phyloP scores from a whole-genome alignment of 2,888 invertebrate genomes.

The Parapristionchus giblindavisi region DNA sequence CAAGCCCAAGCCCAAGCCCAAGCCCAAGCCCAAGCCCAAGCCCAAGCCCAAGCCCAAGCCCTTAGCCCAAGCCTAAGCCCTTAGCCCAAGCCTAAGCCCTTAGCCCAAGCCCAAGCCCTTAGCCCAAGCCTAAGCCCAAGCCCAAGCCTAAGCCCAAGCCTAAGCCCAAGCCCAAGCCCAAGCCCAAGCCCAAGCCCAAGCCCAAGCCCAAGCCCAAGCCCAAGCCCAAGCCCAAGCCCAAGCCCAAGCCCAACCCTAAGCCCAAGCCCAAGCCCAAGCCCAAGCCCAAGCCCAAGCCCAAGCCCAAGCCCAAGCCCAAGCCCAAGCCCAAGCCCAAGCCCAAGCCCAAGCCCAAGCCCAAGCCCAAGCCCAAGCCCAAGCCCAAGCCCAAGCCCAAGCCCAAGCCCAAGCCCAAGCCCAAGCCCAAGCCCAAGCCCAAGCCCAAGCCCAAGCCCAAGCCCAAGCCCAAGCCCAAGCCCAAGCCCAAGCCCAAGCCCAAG shows the following conservation, averaged over 20 bases:
- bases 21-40: conserved; percentile 34
- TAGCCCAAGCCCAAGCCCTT: no score
- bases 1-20: conserved; percentile 40
- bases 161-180: conserved; percentile 29
- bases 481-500: conserved; percentile 41
- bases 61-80: no score
- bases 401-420: conserved; percentile 48
- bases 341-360: conserved; percentile 40
- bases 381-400: conserved; percentile 42
- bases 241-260: no score
- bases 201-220: conserved; percentile 35
- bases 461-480: conserved; percentile 43
- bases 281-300: conserved; percentile 41
- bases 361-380: conserved; percentile 41
- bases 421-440: conserved; percentile 43
- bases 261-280: not conserved
- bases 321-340: conserved; percentile 41
- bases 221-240: conserved; percentile 24
- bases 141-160: conserved; percentile 34
- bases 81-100: no score
- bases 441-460: conserved; percentile 43
- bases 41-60: no score
- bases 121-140: no score
- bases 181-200: conserved; percentile 37
- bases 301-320: conserved; percentile 44